These are phyloP conservation scores for Pantala flavescens DNA, from an alignment of 1,140 invertebrate genomes.

Conservation along the genomic window DNA sequence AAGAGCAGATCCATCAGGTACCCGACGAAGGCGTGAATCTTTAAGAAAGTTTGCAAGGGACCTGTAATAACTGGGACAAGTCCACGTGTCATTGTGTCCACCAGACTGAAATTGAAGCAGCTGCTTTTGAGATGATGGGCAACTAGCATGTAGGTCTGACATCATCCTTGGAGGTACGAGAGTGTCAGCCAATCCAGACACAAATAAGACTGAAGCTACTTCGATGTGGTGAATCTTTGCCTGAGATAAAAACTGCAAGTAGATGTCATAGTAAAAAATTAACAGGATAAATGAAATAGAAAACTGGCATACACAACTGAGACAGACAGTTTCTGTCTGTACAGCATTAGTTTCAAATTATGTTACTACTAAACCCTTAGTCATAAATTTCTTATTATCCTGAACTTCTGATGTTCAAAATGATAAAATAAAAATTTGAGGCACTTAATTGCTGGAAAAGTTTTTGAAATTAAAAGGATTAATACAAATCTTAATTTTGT, in stretches of 20 bases:
- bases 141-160: conserved; percentile 57
- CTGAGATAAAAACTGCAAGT: conserved; percentile 57
- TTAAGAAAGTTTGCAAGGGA: conserved; percentile 43
- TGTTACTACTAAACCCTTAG: too few species aligned
- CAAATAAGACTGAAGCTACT: conserved; percentile 57
- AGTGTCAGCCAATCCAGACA: conserved; percentile 70
- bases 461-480: too few species aligned
- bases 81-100: conserved; percentile 85
- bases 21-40: conserved; percentile 26
- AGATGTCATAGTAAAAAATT: conserved; percentile 12
- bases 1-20: not conserved
- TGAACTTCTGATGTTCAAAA: too few species aligned
- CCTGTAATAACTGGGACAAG: conserved; percentile 47
- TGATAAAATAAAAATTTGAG: too few species aligned
- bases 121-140: conserved; percentile 49
- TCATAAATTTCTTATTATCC: too few species aligned
- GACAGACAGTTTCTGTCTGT: too few species aligned
- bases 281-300: too few species aligned
- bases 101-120: conserved; percentile 60
- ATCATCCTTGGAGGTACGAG: conserved; percentile 83
- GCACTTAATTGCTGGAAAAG: too few species aligned
- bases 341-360: too few species aligned
- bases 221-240: conserved; percentile 54
- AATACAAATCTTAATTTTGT: too few species aligned
- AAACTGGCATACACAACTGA: too few species aligned